A percentile compares a stretch with the other conserved stretches of the same genome.
Conservation (phyloP, 2,797 vertebrate genomes). For the Bovichtus variegatus region DNA sequence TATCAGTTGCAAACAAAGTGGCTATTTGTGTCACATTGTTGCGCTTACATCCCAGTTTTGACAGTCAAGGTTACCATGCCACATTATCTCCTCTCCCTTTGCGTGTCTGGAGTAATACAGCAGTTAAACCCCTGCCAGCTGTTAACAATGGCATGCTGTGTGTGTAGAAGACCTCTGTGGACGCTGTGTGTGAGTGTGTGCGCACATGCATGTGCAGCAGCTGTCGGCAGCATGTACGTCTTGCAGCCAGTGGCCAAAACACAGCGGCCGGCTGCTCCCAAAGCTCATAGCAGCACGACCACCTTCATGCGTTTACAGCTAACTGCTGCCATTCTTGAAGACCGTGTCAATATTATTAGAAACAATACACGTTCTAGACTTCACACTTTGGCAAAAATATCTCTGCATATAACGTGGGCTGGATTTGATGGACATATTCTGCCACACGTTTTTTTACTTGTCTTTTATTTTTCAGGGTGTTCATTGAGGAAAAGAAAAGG, state of each 20-base stretch:
- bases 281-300: slow-evolving; percentile 35
- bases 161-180: slow-evolving; percentile 54
- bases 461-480: not conserved
- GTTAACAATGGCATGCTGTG: slow-evolving; percentile 81
- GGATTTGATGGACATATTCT: not conserved
- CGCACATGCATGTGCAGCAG: slow-evolving; percentile 63
- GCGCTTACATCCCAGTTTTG: slow-evolving; percentile 57
- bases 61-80: slow-evolving; percentile 62
- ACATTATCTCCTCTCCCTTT: slow-evolving; percentile 60
- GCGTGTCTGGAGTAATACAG: slow-evolving; percentile 70
- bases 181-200: slow-evolving; percentile 35
- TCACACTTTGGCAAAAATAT: slow-evolving; percentile 23
- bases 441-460: not conserved
- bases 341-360: slow-evolving; percentile 29
- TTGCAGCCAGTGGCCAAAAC: slow-evolving; percentile 43
- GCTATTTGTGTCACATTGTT: slow-evolving; percentile 62
- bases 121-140: slow-evolving; percentile 78
- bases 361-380: not conserved
- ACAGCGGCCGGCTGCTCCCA: slow-evolving; percentile 54
- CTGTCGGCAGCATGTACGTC: slow-evolving; percentile 57
- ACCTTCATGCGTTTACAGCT: slow-evolving; percentile 43
- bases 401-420: not conserved
- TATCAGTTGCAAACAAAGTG: slow-evolving; percentile 38
- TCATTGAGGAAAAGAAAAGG: not conserved
- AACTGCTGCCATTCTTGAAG: slow-evolving; percentile 29